A percentile compares a stretch with the other conserved stretches of the same genome.
These are phyloP conservation scores for Leptarthrus brevirostris DNA, from an alignment of 2,888 invertebrate genomes.

Conservation along the genomic window DNA sequence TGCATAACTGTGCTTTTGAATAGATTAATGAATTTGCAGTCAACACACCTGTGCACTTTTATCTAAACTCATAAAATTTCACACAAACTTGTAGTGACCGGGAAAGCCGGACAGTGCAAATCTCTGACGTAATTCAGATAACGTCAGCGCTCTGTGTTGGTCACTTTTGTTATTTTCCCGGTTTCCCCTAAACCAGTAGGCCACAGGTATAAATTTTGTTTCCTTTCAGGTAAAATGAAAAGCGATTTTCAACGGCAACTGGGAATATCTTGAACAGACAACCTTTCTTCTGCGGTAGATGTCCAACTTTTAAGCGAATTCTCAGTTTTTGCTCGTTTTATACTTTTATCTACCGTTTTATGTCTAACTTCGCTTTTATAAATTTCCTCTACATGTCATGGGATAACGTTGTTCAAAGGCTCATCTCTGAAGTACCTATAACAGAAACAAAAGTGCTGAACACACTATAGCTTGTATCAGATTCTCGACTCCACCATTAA, in stretches of 20 bases:
- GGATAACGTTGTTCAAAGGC: neutral
- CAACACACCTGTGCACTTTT: conserved; percentile 27
- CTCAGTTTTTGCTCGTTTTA: neutral
- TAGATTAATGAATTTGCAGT: conserved; percentile 14
- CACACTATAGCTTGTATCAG: too few species aligned
- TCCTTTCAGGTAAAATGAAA: conserved; percentile 24
- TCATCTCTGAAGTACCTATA: too few species aligned
- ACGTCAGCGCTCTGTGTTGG: neutral
- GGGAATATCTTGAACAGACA: conserved; percentile 7
- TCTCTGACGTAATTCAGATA: neutral
- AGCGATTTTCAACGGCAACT: neutral
- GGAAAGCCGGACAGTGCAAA: neutral
- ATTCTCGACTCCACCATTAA: too few species aligned
- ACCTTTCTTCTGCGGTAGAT: neutral
- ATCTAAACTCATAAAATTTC: conserved; percentile 25
- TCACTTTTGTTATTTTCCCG: neutral
- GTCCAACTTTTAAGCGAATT: neutral
- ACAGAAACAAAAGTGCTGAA: neutral
- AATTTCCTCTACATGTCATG: neutral
- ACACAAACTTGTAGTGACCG: neutral
- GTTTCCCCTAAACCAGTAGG: neutral
- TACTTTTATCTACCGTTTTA: neutral
- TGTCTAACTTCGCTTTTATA: neutral
- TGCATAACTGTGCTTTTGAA: too few species aligned
- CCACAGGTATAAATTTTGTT: neutral